These are phyloP conservation scores for Neofelis nebulosa DNA, from an alignment of 2,113 vertebrate species.

Conservation along the genomic window DNA sequence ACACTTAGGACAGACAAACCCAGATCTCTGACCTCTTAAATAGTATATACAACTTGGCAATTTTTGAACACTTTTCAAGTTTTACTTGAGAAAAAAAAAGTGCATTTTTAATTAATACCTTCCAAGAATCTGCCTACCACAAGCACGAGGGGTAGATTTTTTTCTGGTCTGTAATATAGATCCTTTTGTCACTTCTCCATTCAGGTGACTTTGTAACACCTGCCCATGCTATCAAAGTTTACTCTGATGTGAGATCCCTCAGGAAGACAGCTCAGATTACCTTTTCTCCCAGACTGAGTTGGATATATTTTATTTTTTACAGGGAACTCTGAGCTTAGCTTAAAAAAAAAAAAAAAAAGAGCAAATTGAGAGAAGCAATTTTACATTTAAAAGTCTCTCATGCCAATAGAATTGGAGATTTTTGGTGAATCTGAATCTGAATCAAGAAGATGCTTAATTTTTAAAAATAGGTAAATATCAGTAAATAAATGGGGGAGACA, in stretches of 20 bases:
- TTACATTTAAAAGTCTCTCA: not conserved
- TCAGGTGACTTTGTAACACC: not conserved
- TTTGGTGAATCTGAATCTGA: not conserved
- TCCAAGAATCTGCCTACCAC: not conserved
- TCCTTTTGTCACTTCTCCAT: not conserved
- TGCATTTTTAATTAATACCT: conserved; percentile 7
- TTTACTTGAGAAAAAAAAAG: conserved; percentile 28
- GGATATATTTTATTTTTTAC: not conserved
- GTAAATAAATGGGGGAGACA: not conserved
- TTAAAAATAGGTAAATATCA: not conserved
- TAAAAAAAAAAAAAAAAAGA: not conserved
- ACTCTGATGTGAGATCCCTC: not conserved
- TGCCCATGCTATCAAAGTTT: not conserved
- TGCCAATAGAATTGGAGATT: not conserved
- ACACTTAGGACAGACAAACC: not conserved
- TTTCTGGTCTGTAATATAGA: not conserved
- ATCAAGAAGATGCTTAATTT: not conserved
- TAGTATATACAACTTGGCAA: not conserved
- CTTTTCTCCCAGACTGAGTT: not conserved
- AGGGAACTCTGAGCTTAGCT: not conserved
- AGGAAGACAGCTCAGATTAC: not conserved
- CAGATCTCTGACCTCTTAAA: not conserved
- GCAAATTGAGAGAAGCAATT: not conserved
- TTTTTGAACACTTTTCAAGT: not conserved
- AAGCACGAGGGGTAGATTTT: not conserved